Evolutionary conservation across 2,797 vertebrate species (phyloP).

Genomic region (Gymnothorax javanicus): DNA sequence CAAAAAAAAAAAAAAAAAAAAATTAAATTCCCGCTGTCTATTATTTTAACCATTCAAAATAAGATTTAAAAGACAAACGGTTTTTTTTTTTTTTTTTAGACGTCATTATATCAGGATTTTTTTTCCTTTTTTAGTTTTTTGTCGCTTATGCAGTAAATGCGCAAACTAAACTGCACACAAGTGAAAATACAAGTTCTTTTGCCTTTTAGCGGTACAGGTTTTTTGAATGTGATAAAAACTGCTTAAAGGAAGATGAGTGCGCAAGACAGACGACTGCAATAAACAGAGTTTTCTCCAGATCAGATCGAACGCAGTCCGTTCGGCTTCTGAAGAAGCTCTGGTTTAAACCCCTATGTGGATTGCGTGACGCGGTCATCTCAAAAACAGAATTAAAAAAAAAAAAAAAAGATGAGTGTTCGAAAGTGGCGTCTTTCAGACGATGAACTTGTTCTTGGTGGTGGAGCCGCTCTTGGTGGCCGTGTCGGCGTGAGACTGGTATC

Average conservation of each 20-base stretch:
- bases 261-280: not conserved
- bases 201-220: slow-evolving; percentile 41
- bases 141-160: slow-evolving; percentile 55
- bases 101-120: slow-evolving; percentile 58
- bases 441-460: slow-evolving; percentile 97
- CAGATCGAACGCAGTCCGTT: slow-evolving; percentile 70
- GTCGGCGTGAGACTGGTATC: slow-evolving; percentile 97
- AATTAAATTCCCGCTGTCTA: slow-evolving; percentile 68
- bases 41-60: slow-evolving; percentile 71
- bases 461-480: slow-evolving; percentile 96
- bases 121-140: slow-evolving; percentile 50
- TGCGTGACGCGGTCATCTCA: slow-evolving; percentile 86
- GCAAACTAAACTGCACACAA: not conserved
- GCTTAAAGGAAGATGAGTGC: not conserved
- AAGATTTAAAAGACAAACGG: slow-evolving; percentile 60
- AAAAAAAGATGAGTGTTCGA: slow-evolving; percentile 21
- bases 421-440: slow-evolving; percentile 78
- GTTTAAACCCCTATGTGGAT: slow-evolving; percentile 83
- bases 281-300: not conserved
- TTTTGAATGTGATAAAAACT: not conserved
- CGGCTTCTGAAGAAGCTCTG: slow-evolving; percentile 79
- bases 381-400: slow-evolving; percentile 51
- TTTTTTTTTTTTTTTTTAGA: slow-evolving; percentile 46
- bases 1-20: slow-evolving; percentile 46
- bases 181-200: slow-evolving; percentile 58